These are phyloP conservation scores for Sanderia malayensis DNA, from an alignment of 30 jellyfish, hydroid and myxozoan genomes.

Conservation along the genomic window DNA sequence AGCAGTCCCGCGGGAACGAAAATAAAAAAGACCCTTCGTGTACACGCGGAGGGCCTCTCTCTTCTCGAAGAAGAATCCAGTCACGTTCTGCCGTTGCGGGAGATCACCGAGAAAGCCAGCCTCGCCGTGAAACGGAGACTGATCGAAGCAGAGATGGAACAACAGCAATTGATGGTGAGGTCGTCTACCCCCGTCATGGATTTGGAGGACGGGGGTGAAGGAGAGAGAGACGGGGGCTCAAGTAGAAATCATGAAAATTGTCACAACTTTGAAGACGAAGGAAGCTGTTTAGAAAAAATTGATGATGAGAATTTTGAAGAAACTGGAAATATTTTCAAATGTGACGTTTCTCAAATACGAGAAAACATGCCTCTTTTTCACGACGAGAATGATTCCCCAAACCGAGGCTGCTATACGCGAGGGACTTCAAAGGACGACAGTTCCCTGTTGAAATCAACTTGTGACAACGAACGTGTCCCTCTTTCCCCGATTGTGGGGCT, in stretches of 20 bases:
- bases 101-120: slow-evolving; percentile 51
- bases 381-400: too few species aligned
- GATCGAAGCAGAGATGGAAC: slow-evolving; percentile 36
- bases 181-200: slow-evolving; percentile 62
- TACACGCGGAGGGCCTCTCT: slow-evolving; percentile 46
- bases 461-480: too few species aligned
- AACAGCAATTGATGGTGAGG: slow-evolving; percentile 12
- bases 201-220: not conserved
- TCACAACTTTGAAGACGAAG: too few species aligned
- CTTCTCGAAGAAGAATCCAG: slow-evolving; percentile 23
- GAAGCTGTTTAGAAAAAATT: too few species aligned
- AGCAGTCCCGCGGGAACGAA: slow-evolving; percentile 78
- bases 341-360: too few species aligned
- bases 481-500: not conserved
- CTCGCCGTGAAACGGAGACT: slow-evolving; percentile 26
- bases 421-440: slow-evolving; percentile 4
- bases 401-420: too few species aligned
- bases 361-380: too few species aligned
- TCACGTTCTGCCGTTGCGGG: slow-evolving; percentile 31
- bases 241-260: too few species aligned
- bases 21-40: slow-evolving; percentile 11
- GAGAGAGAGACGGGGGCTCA: not conserved
- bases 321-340: too few species aligned
- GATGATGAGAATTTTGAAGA: too few species aligned
- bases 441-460: too few species aligned